phyloP scores from a whole-genome alignment of 2,888 invertebrate genomes.

The Spodoptera littoralis region DNA sequence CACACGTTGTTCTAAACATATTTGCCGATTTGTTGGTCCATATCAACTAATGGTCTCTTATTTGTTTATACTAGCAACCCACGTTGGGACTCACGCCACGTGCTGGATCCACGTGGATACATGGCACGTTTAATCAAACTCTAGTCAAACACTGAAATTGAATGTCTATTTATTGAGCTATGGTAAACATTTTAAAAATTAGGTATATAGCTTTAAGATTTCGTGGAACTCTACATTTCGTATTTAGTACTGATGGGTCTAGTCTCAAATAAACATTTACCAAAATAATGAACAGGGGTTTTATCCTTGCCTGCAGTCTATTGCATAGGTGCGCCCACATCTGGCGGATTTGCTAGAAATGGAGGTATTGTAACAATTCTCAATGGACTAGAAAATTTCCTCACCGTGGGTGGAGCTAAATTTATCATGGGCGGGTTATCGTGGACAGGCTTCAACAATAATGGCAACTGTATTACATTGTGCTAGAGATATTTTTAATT shows the following conservation, averaged over 20 bases:
- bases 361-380: conserved; percentile 32
- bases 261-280: no score
- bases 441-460: conserved; percentile 56
- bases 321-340: no score
- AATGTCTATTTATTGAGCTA: conserved; percentile 14
- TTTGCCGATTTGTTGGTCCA: conserved; percentile 56
- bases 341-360: conserved; percentile 7
- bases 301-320: no score
- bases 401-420: conserved; percentile 71
- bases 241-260: no score
- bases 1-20: conserved; percentile 20
- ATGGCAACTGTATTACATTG: conserved; percentile 42
- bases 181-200: conserved; percentile 7
- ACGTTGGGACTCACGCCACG: conserved; percentile 66
- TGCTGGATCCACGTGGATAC: conserved; percentile 63
- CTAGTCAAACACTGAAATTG: conserved; percentile 14
- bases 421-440: conserved; percentile 59
- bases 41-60: conserved; percentile 57
- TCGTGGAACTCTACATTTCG: conserved; percentile 3
- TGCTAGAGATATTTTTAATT: no score
- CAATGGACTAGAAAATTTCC: conserved; percentile 68
- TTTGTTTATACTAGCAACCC: conserved; percentile 62
- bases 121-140: conserved; percentile 44
- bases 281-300: no score
- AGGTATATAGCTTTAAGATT: conserved; percentile 6